phyloP scores from a whole-genome alignment of 2,797 vertebrate species.

The Paedocypris micromegethes region DNA sequence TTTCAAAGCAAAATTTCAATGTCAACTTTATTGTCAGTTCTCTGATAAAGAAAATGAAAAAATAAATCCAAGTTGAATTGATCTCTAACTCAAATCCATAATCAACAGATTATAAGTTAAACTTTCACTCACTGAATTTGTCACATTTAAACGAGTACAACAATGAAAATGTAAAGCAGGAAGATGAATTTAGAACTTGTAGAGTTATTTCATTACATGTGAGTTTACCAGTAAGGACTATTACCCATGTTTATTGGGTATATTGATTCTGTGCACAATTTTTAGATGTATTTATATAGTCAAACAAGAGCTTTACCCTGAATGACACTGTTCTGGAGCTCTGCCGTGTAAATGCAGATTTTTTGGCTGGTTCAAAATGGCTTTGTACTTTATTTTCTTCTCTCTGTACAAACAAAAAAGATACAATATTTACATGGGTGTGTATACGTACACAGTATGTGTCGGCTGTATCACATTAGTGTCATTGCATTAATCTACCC shows the following conservation, averaged over 20 bases:
- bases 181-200: no score
- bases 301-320: conserved; percentile 64
- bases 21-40: not conserved
- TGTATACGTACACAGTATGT: no score
- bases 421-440: no score
- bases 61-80: no score
- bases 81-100: no score
- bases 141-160: no score
- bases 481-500: no score
- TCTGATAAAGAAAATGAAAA: not conserved
- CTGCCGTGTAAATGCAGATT: conserved; percentile 68
- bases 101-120: no score
- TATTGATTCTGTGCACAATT: not conserved
- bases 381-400: conserved; percentile 43
- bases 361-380: conserved; percentile 51
- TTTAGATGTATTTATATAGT: conserved; percentile 17
- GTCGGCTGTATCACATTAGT: no score
- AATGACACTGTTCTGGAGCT: conserved; percentile 84
- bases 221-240: conserved; percentile 44
- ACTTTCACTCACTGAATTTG: no score
- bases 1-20: not conserved
- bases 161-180: no score
- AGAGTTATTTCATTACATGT: conserved; percentile 28
- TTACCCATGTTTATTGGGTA: not conserved
- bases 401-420: conserved; percentile 43